These are phyloP conservation scores for Serilophus lunatus DNA, from an alignment of 2,113 vertebrate genomes.

Conservation along the genomic window DNA sequence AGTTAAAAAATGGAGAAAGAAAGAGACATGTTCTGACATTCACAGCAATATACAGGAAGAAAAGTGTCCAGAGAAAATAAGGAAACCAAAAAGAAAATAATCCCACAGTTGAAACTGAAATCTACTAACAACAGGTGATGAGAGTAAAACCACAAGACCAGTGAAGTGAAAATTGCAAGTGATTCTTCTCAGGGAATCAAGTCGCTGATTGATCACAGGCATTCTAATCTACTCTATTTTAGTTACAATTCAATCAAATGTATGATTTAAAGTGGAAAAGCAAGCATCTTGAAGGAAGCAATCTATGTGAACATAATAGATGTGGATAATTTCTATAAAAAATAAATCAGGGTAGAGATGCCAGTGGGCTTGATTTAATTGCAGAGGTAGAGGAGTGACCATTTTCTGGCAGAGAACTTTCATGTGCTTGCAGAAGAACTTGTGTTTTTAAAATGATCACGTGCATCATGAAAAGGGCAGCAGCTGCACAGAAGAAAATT, in stretches of 20 bases:
- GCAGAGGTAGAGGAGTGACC: not conserved
- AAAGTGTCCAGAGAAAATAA: not conserved
- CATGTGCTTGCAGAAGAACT: constrained; percentile 16
- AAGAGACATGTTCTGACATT: not conserved
- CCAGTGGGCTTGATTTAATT: not conserved
- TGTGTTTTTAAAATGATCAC: constrained; percentile 37
- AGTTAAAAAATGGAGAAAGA: not conserved
- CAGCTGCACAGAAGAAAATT: constrained; percentile 53
- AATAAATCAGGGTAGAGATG: not conserved
- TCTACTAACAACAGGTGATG: not conserved
- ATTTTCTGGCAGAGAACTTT: constrained; percentile 4
- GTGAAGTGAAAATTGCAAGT: not conserved
- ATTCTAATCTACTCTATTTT: constrained; percentile 29
- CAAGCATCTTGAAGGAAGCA: constrained; percentile 28
- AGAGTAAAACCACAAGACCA: not conserved
- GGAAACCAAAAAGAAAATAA: not conserved
- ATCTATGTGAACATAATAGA: constrained; percentile 28
- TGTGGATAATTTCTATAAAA: constrained; percentile 28
- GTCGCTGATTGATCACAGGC: not conserved
- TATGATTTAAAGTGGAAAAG: constrained; percentile 29
- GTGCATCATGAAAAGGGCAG: constrained; percentile 42
- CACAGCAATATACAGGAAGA: not conserved
- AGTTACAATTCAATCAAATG: constrained; percentile 37
- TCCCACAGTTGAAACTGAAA: not conserved
- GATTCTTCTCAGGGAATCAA: not conserved